These are phyloP conservation scores for Andrena haemorrhoa DNA, from an alignment of 2,888 invertebrate genomes.

Conservation along the genomic window DNA sequence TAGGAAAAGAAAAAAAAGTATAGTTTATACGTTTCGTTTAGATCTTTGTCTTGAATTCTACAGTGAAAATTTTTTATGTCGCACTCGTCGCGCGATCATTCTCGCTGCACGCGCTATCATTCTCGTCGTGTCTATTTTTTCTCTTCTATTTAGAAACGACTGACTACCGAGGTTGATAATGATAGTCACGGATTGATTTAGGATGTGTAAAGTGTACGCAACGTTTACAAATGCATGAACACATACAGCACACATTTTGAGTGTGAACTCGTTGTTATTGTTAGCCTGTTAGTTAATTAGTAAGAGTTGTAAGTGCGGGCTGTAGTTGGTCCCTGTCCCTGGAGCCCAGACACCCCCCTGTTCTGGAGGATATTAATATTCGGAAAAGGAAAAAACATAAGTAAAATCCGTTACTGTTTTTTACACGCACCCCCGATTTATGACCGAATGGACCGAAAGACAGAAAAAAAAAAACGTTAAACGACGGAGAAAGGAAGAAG, in stretches of 20 bases:
- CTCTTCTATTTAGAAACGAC: slow-evolving; percentile 58
- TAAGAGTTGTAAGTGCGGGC: slow-evolving; percentile 85
- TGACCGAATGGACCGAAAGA: slow-evolving; percentile 54
- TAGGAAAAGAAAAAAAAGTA: slow-evolving; percentile 16
- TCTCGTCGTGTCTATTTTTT: slow-evolving; percentile 14
- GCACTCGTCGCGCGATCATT: slow-evolving; percentile 38
- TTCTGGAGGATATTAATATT: slow-evolving; percentile 83
- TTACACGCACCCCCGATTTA: slow-evolving; percentile 69
- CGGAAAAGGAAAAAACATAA: slow-evolving; percentile 70
- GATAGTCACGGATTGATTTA: slow-evolving; percentile 82
- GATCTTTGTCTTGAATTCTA: slow-evolving; percentile 58
- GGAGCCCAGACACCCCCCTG: slow-evolving; percentile 84
- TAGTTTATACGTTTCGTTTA: slow-evolving; percentile 57
- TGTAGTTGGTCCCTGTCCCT: slow-evolving; percentile 85
- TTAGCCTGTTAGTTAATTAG: slow-evolving; percentile 85
- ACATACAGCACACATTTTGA: slow-evolving; percentile 82
- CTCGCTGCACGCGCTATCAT: slow-evolving; percentile 17
- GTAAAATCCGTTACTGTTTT: slow-evolving; percentile 69
- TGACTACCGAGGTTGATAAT: slow-evolving; percentile 79
- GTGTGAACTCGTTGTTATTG: slow-evolving; percentile 85
- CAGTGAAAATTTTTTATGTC: slow-evolving; percentile 59
- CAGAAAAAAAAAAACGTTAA: slow-evolving; percentile 32
- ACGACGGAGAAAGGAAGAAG: slow-evolving; percentile 45
- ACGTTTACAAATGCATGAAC: slow-evolving; percentile 79
- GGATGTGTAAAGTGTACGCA: slow-evolving; percentile 77